Evolutionary conservation across 2,888 invertebrate species (phyloP), one percentile per base, ranked within the genome.

Genomic region (Erynnis tages): DNA sequence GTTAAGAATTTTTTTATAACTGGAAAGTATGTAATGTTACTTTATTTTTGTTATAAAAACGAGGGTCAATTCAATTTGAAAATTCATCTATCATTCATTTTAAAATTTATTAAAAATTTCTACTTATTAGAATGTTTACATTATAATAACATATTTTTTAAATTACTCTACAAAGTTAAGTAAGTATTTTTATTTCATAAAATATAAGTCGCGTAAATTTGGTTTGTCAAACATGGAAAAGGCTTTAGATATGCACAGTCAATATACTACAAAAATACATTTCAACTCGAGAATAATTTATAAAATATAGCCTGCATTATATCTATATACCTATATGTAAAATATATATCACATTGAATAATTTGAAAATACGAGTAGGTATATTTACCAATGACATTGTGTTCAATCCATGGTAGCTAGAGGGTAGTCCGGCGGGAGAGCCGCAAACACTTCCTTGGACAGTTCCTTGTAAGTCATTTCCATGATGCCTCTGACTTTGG

Each of bases 371-470:
- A 45, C n/a, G n/a, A 32, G n/a, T 10, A 32, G 8, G 27, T 13
- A 40, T 46, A 27, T 49, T 40, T 53, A 52, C 52, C 52, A 11
- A 11, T 17, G 10, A 4, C 1, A 10, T 11, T 13, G 13, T 13
- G 23, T 7, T 77, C 73, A 82, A 58, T 85, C 74, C 44, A 68
- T 65, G 1, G 68, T 76, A n/a, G 80, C 82, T n/a, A 88, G 76
- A 0, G 91, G 91, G 67, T 91, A 91, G 71, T 88, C 74, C 0
- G 83, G 67, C 0, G 91, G 90, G 54, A 91, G 66, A 3, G 82
- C 66, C 37, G 82, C 75, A 1, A 90, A 66, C 7, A 91, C 88
- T 63, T 91, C 91, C 56, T 85, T 86, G 4, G 87, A 85, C 4
- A 91, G 75, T 54, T 87, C 86, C 57, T 86, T 82, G 69, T 91